Evolutionary conservation across 53 echinoderm and acorn worm genomes (phyloP).

Genomic region (Astropecten irregularis): DNA sequence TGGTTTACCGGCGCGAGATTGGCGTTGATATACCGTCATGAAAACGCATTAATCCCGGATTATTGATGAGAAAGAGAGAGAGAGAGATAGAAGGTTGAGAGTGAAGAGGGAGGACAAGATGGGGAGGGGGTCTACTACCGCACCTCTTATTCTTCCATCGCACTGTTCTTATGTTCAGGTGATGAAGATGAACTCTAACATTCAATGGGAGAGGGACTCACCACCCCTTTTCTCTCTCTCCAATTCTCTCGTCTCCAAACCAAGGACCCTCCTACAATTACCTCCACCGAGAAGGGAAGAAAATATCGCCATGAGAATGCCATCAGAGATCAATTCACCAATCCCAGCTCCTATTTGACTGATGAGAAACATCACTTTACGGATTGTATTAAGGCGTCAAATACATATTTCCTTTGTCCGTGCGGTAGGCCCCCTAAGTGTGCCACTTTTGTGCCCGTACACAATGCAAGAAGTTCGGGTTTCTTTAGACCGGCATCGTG

Average conservation of each 20-base stretch:
- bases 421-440: constrained; percentile 5
- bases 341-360: background rate
- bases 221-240: background rate
- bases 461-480: constrained; percentile 39
- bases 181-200: no score
- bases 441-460: constrained; percentile 27
- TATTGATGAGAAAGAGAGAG: constrained; percentile 30
- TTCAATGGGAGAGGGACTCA: no score
- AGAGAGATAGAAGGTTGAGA: background rate
- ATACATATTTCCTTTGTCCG: constrained; percentile 52
- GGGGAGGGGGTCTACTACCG: background rate
- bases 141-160: background rate
- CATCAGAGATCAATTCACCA: constrained; percentile 13
- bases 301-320: constrained; percentile 34
- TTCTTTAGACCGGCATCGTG: no score
- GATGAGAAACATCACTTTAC: constrained; percentile 54
- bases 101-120: background rate
- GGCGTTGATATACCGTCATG: constrained; percentile 68
- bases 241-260: constrained; percentile 5
- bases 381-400: constrained; percentile 53
- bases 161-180: no score
- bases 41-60: constrained; percentile 79
- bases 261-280: constrained; percentile 44
- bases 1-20: constrained; percentile 32
- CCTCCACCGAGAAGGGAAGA: background rate